Percentiles rank a stretch among this genome's conserved stretches.
phyloP scores from a whole-genome alignment of 2,113 vertebrate genomes.

The Thermophis baileyi region DNA sequence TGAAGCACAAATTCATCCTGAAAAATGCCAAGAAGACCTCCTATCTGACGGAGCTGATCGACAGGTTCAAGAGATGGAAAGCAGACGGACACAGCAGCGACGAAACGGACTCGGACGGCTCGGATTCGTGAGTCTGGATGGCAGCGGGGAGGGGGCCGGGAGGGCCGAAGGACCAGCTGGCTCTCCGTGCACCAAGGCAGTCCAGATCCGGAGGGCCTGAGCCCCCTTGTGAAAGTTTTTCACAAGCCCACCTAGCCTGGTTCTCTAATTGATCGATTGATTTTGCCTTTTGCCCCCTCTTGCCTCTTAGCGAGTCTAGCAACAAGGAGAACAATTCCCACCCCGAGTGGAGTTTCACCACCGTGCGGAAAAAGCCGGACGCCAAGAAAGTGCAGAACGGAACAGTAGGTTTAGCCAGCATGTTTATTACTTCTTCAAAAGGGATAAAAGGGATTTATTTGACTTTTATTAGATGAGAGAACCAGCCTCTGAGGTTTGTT shows the following conservation, averaged over 20 bases:
- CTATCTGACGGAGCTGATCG: constrained; percentile 81
- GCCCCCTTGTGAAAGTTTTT: neutral
- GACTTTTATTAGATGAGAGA: neutral
- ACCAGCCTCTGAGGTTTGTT: neutral
- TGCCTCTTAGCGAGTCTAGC: constrained; percentile 79
- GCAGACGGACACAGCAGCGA: constrained; percentile 91
- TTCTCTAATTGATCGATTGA: neutral
- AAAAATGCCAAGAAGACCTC: constrained; percentile 84
- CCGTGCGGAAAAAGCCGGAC: constrained; percentile 90
- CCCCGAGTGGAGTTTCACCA: constrained; percentile 90
- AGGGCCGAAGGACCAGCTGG: neutral
- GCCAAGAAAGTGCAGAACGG: constrained; percentile 86
- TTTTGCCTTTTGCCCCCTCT: neutral
- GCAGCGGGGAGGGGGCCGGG: neutral
- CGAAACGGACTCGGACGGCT: constrained; percentile 88
- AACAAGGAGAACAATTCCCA: constrained; percentile 85
- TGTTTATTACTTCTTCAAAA: neutral
- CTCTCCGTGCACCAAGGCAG: neutral
- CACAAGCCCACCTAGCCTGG: neutral
- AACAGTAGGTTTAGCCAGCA: constrained; percentile 67
- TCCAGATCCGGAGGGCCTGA: neutral
- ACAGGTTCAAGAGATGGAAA: constrained; percentile 91
- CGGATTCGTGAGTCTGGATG: constrained; percentile 79
- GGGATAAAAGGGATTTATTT: neutral
- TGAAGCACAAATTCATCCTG: constrained; percentile 82